These are phyloP conservation scores for Nowickia ferox DNA, from an alignment of 2,888 invertebrate species.

Conservation along the genomic window DNA sequence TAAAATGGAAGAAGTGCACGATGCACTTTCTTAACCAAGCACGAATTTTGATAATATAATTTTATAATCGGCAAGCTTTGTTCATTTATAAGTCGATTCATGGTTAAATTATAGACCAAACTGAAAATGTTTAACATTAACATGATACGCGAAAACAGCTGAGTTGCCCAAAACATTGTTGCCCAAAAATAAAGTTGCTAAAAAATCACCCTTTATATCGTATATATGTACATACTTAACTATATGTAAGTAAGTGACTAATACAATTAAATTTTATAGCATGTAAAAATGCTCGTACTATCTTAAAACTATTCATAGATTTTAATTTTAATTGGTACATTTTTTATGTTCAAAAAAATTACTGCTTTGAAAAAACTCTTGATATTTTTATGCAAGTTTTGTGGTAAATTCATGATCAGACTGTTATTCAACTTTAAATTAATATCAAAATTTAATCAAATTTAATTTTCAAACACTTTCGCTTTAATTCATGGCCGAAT, in stretches of 20 bases:
- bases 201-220: too few relatives aligned
- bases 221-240: not conserved
- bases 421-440: conserved; percentile 47
- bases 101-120: too few relatives aligned
- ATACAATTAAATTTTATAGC: not conserved
- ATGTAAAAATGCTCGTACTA: not conserved
- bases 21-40: too few relatives aligned
- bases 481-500: conserved; percentile 61
- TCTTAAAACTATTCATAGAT: not conserved
- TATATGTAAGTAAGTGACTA: not conserved
- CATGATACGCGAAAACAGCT: too few relatives aligned
- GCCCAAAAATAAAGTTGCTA: too few relatives aligned
- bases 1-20: too few relatives aligned
- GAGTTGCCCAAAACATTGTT: too few relatives aligned
- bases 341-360: conserved; percentile 28
- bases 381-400: conserved; percentile 40
- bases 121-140: too few relatives aligned
- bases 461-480: conserved; percentile 52
- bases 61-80: too few relatives aligned
- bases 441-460: conserved; percentile 7
- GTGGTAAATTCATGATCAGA: conserved; percentile 35
- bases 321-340: conserved; percentile 8
- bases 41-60: too few relatives aligned
- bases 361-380: conserved; percentile 27
- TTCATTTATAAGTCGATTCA: too few relatives aligned